These are phyloP conservation scores for Scomber japonicus DNA, from an alignment of 2,113 vertebrate species.

Conservation along the genomic window DNA sequence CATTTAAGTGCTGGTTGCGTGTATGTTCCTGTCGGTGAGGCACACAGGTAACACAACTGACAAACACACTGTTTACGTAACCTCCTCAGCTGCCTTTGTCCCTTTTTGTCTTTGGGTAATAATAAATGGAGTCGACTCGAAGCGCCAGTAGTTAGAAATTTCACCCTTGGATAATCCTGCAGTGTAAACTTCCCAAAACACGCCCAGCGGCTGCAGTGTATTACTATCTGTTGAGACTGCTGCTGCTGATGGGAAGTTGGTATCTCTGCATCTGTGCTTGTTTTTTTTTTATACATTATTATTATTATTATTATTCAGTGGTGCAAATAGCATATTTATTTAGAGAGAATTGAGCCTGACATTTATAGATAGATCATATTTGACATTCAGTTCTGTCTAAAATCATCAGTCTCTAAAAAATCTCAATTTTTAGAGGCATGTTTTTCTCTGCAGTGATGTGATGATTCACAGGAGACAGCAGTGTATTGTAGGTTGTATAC, in stretches of 20 bases:
- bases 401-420: too few relatives aligned
- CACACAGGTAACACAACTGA: background rate
- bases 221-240: background rate
- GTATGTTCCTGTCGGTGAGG: background rate
- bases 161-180: background rate
- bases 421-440: too few relatives aligned
- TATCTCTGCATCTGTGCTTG: too few relatives aligned
- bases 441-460: background rate
- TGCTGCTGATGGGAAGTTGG: background rate
- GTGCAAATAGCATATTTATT: too few relatives aligned
- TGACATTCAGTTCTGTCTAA: too few relatives aligned
- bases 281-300: too few relatives aligned
- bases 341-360: too few relatives aligned
- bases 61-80: background rate
- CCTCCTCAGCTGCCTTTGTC: background rate
- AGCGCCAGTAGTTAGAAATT: background rate
- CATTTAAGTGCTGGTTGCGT: background rate
- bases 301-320: too few relatives aligned
- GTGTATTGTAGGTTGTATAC: too few relatives aligned
- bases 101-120: background rate
- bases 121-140: background rate
- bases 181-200: constrained; percentile 1
- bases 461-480: background rate
- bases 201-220: background rate
- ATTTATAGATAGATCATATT: too few relatives aligned